Conservation (phyloP, 2,888 invertebrate species). For the Netelia melanura region DNA sequence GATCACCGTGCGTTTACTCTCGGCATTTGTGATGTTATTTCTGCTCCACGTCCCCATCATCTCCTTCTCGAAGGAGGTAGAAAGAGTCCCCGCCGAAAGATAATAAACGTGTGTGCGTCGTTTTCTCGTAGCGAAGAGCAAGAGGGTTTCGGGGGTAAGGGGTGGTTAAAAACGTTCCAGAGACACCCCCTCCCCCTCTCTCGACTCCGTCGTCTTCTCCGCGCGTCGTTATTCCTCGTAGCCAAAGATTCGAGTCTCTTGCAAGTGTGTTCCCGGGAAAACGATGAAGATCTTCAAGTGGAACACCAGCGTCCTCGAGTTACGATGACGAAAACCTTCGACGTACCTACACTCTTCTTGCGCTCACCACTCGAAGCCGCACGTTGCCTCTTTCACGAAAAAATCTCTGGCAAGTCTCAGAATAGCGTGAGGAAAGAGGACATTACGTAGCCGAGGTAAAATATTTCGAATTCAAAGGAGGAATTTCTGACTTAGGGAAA, state of each 20-base stretch:
- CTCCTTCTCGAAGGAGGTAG: not conserved
- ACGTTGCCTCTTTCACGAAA: conserved; percentile 6
- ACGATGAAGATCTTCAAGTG: conserved; percentile 35
- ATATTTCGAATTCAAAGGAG: not conserved
- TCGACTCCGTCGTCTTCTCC: not conserved
- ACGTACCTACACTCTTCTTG: not conserved
- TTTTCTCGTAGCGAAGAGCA: not conserved
- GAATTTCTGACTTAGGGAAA: not conserved
- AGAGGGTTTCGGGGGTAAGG: not conserved
- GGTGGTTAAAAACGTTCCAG: not conserved
- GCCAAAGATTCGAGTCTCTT: not conserved
- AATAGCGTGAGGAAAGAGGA: not conserved
- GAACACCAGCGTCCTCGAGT: not conserved
- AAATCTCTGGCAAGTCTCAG: conserved; percentile 19
- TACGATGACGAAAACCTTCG: conserved; percentile 1
- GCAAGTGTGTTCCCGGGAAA: not conserved
- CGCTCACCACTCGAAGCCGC: conserved; percentile 19
- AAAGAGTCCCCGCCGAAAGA: conserved; percentile 51
- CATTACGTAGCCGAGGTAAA: not conserved
- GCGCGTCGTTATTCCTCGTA: too few species aligned
- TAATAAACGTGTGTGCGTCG: conserved; percentile 56
- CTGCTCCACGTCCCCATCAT: not conserved
- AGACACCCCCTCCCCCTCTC: not conserved
- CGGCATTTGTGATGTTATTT: conserved; percentile 3
- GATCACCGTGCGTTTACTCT: conserved; percentile 2